These are phyloP conservation scores for Amphiprion clarkii DNA, from an alignment of 2,797 vertebrate genomes.

Conservation along the genomic window DNA sequence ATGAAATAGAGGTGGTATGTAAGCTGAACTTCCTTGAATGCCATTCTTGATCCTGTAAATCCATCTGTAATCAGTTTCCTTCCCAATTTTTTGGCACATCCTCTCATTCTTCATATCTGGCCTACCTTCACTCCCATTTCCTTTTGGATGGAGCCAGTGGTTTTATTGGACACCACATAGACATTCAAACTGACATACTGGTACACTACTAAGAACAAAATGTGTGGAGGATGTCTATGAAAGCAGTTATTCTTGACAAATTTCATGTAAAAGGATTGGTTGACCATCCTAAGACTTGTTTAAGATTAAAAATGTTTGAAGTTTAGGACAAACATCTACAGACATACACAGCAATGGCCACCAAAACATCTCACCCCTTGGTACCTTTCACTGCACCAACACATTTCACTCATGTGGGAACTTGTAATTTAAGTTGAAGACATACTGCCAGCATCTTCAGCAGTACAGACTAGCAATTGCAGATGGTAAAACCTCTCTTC, in stretches of 20 bases:
- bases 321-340: background rate
- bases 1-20: slow-evolving; percentile 17
- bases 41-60: slow-evolving; percentile 4
- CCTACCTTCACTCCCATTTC: slow-evolving; percentile 1
- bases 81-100: background rate
- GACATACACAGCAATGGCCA: background rate
- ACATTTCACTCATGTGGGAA: background rate
- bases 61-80: slow-evolving; percentile 16
- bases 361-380: background rate
- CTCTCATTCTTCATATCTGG: background rate
- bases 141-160: slow-evolving; percentile 2
- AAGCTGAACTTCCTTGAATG: background rate
- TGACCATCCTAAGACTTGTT: background rate
- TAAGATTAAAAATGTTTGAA: background rate
- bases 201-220: slow-evolving; percentile 4
- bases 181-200: background rate
- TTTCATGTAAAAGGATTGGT: background rate
- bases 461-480: too few species aligned
- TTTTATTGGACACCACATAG: background rate
- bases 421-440: too few species aligned
- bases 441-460: too few species aligned
- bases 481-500: too few species aligned
- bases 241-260: background rate
- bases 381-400: background rate
- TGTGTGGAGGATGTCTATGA: background rate